Percentiles rank a stretch among this genome's conserved stretches.
Evolutionary conservation across 1,140 invertebrate genomes (phyloP).

Genomic region (Drosophila mauritiana): DNA sequence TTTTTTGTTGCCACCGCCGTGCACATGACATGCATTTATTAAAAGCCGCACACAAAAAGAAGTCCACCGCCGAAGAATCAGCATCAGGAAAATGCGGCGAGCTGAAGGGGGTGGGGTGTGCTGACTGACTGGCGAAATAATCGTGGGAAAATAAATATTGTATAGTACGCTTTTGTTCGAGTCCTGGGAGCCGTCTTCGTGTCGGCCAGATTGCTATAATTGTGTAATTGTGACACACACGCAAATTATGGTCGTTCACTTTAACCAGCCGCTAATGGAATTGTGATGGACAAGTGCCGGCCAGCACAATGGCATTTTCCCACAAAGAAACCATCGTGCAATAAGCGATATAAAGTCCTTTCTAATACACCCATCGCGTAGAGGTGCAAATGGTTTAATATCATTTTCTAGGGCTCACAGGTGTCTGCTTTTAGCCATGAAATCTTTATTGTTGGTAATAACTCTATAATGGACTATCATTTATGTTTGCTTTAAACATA

Average conservation of each 20-base stretch:
- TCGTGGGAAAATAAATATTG: slow-evolving; percentile 34
- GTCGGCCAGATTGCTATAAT: slow-evolving; percentile 54
- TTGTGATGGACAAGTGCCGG: slow-evolving; percentile 27
- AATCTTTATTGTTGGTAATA: neutral
- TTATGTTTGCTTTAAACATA: too few species aligned
- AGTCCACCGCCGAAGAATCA: slow-evolving; percentile 9
- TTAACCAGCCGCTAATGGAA: slow-evolving; percentile 43
- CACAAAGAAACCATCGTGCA: neutral
- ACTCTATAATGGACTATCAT: too few species aligned
- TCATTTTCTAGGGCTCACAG: neutral
- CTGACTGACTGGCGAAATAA: neutral
- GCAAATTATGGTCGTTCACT: slow-evolving; percentile 31
- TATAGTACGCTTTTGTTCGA: slow-evolving; percentile 26
- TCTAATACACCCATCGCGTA: neutral
- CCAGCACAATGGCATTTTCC: slow-evolving; percentile 3
- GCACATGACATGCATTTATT: slow-evolving; percentile 63
- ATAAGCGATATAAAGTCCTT: neutral
- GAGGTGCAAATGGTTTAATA: neutral
- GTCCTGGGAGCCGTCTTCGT: slow-evolving; percentile 21
- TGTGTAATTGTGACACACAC: slow-evolving; percentile 46
- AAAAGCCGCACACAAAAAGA: slow-evolving; percentile 43
- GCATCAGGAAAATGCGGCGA: neutral
- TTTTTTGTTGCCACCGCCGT: slow-evolving; percentile 6
- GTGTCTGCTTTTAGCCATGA: too few species aligned
- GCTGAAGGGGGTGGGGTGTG: too few species aligned